Percentiles rank a stretch among this genome's conserved stretches.
Conservation (phyloP, 2,797 vertebrate species). For the Scarus forsteni region DNA sequence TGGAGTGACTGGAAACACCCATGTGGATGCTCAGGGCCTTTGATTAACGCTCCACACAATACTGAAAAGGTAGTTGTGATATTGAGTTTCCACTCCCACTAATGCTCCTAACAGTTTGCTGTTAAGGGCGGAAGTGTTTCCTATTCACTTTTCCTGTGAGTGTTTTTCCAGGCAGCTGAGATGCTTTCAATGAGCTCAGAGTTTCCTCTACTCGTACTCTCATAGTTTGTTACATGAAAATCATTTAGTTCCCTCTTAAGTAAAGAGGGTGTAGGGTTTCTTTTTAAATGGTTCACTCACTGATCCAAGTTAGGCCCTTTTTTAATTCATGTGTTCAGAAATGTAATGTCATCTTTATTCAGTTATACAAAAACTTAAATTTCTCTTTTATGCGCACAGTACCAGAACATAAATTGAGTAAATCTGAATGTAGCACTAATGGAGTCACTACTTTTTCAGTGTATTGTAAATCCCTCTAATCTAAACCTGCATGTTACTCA, state of each 20-base stretch:
- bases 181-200: conserved; percentile 21
- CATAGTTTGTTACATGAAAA: not conserved
- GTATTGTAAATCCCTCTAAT: too few relatives aligned
- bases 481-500: too few relatives aligned
- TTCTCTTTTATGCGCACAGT: too few relatives aligned
- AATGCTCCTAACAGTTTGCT: conserved; percentile 30
- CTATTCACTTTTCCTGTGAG: conserved; percentile 42
- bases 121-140: conserved; percentile 56
- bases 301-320: too few relatives aligned
- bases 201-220: conserved; percentile 20
- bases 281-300: not conserved
- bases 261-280: not conserved
- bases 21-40: too few relatives aligned
- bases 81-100: conserved; percentile 33
- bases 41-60: conserved; percentile 10
- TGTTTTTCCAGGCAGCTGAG: conserved; percentile 43
- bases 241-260: not conserved
- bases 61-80: not conserved
- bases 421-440: too few relatives aligned
- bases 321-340: too few relatives aligned
- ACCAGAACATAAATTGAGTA: too few relatives aligned
- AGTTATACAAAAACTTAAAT: too few relatives aligned
- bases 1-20: too few relatives aligned
- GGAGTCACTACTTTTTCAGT: too few relatives aligned
- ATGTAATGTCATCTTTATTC: too few relatives aligned